Evolutionary conservation across 2,797 vertebrate genomes (phyloP), one percentile per base, ranked within the genome.

Genomic region (Aulostomus chinensis): DNA sequence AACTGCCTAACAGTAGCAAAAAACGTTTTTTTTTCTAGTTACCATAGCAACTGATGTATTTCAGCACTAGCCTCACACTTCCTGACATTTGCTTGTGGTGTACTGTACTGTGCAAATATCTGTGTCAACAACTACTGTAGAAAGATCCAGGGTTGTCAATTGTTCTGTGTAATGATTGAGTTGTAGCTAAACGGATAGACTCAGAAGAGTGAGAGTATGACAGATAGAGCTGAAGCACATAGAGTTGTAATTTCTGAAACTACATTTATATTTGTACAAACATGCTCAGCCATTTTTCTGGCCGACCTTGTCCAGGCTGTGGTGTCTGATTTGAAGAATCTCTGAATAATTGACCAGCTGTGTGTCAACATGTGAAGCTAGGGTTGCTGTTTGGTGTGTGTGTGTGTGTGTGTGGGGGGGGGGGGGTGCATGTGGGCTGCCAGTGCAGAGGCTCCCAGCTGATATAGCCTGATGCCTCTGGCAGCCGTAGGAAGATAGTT

Each of bases 321-420:
- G 69, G 47, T 65, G 65, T 85, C 80, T 75, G 73, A 80, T 74
- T 86, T 57, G 61, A 33, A 77, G 64, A 73, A 59, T 63, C 80
- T 64, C 70, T 91, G 50, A 90, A 91, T 90, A 83, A 90, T 90
- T 89, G 76, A 90, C 69, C 62, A 64, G 58, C 67, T 68, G 78
- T 62, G 72, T 41, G 21, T 39, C 18, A 13, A n/a, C 18, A 21
- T 37, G 35, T 37, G 18, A 10, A n/a, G 10, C 20, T 36, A n/a
- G 10, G n/a, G n/a, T n/a, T n/a, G n/a, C n/a, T n/a, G n/a, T n/a
- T n/a, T n/a, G n/a, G 22, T 24, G 22, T 24, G 22, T 24, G 22
- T 68, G 57, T 66, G 61, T 41, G 58, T 15, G 6, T 56, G 66
- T 40, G 42, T 53, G 53, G 64, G 73, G 51, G 50, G 42, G 46